These are phyloP conservation scores for Netelia melanura DNA, from an alignment of 2,888 invertebrate species.

Conservation along the genomic window DNA sequence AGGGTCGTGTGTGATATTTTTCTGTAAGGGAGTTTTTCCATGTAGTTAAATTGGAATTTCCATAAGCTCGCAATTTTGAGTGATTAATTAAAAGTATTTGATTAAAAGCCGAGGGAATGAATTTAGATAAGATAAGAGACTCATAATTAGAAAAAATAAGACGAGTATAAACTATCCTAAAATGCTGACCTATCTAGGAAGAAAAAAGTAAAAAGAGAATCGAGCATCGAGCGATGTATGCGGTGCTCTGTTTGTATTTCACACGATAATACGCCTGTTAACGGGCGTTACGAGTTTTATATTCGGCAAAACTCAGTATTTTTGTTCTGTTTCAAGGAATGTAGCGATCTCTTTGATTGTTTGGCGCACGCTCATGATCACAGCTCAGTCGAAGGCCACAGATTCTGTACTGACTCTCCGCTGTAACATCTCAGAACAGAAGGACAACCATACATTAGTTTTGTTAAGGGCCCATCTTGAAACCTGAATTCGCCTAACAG, in stretches of 20 bases:
- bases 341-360: slow-evolving; percentile 84
- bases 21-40: too few relatives aligned
- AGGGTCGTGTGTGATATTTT: background rate
- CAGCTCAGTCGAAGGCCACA: slow-evolving; percentile 85
- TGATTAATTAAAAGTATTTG: background rate
- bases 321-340: slow-evolving; percentile 83
- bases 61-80: too few relatives aligned
- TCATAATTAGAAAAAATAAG: slow-evolving; percentile 78
- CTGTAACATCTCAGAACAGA: slow-evolving; percentile 87
- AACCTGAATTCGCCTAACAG: slow-evolving; percentile 78
- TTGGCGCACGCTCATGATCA: slow-evolving; percentile 84
- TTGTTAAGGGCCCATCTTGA: slow-evolving; percentile 79
- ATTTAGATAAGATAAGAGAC: slow-evolving; percentile 69
- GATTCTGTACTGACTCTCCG: slow-evolving; percentile 85
- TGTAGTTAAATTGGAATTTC: too few relatives aligned
- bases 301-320: slow-evolving; percentile 80
- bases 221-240: slow-evolving; percentile 69
- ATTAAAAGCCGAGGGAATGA: slow-evolving; percentile 1
- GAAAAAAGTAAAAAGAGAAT: slow-evolving; percentile 70
- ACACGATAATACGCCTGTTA: slow-evolving; percentile 81
- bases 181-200: slow-evolving; percentile 84
- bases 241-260: slow-evolving; percentile 76
- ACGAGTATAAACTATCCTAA: slow-evolving; percentile 80
- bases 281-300: slow-evolving; percentile 78
- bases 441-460: slow-evolving; percentile 86